These are phyloP conservation scores for Megastigmus dorsalis DNA, from an alignment of 2,888 invertebrate species.

Conservation along the genomic window DNA sequence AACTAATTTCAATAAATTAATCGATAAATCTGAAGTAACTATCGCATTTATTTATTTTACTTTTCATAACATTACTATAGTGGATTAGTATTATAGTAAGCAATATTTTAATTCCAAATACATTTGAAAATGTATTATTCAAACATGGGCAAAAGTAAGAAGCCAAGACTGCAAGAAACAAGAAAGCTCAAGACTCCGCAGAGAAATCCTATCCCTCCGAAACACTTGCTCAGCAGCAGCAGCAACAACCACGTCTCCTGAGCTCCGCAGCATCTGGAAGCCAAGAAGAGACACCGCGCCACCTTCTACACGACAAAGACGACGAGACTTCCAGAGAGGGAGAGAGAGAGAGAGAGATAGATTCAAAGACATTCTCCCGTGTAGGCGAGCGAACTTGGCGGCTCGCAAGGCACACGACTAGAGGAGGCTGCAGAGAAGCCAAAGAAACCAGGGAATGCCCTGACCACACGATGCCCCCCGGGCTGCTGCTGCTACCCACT, in stretches of 20 bases:
- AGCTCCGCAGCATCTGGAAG: too few species aligned
- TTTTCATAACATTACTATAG: too few species aligned
- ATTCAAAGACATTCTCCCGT: conserved; percentile 73
- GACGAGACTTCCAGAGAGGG: too few species aligned
- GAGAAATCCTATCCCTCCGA: conserved; percentile 38
- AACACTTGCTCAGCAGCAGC: conserved; percentile 25
- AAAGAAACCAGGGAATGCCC: conserved; percentile 66
- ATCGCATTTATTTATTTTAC: too few species aligned
- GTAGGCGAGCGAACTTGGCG: conserved; percentile 49
- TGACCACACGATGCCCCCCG: conserved; percentile 70
- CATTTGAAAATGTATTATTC: too few species aligned
- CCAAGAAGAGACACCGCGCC: conserved; percentile 24
- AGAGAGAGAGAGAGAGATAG: conserved; percentile 6
- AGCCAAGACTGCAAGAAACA: not conserved
- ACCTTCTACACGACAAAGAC: too few species aligned
- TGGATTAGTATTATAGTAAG: too few species aligned
- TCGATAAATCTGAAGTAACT: too few species aligned
- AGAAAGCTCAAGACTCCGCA: conserved; percentile 1
- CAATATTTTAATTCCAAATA: too few species aligned
- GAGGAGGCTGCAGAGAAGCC: conserved; percentile 38
- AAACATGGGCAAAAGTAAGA: too few species aligned
- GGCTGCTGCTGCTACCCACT: too few species aligned
- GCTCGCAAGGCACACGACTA: not conserved
- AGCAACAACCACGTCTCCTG: not conserved
- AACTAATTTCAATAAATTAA: too few species aligned